Conservation (phyloP, 1,140 invertebrate genomes). For the Cheumatopsyche charites region DNA sequence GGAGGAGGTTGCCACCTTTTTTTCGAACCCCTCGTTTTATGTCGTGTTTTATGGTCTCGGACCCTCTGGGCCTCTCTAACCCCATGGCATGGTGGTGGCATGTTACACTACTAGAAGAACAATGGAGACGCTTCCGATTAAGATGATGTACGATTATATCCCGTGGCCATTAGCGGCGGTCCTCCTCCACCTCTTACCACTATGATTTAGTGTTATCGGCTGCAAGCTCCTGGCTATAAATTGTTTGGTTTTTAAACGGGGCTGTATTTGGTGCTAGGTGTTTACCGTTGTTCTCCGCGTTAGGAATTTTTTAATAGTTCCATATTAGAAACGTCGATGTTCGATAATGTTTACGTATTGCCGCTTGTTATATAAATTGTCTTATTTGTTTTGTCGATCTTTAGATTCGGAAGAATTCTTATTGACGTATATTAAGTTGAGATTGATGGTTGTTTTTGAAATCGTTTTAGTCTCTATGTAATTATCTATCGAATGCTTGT, state of each 20-base stretch:
- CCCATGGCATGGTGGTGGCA: constrained; percentile 7
- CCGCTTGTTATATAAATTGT: too few species aligned
- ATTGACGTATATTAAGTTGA: too few species aligned
- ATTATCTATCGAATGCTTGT: too few species aligned
- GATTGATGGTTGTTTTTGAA: too few species aligned
- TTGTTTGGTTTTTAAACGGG: constrained; percentile 20
- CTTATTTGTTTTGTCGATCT: too few species aligned
- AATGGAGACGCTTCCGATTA: constrained; percentile 35
- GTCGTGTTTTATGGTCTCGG: constrained; percentile 13
- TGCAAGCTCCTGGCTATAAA: constrained; percentile 23
- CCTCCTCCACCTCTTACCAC: background rate
- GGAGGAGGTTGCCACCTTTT: too few species aligned
- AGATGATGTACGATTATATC: constrained; percentile 37
- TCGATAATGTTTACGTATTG: too few species aligned
- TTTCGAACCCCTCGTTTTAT: background rate
- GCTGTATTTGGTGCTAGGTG: background rate
- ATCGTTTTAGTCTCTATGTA: too few species aligned
- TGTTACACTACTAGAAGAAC: constrained; percentile 23
- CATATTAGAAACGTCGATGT: too few species aligned
- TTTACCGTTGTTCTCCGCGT: background rate
- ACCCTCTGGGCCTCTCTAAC: background rate
- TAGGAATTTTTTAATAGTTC: too few species aligned
- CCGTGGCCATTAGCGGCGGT: constrained; percentile 25
- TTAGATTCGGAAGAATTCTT: too few species aligned
- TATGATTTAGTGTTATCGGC: constrained; percentile 31